These are phyloP conservation scores for Andricus grossulariae DNA, from an alignment of 1,140 invertebrate genomes.

Conservation along the genomic window DNA sequence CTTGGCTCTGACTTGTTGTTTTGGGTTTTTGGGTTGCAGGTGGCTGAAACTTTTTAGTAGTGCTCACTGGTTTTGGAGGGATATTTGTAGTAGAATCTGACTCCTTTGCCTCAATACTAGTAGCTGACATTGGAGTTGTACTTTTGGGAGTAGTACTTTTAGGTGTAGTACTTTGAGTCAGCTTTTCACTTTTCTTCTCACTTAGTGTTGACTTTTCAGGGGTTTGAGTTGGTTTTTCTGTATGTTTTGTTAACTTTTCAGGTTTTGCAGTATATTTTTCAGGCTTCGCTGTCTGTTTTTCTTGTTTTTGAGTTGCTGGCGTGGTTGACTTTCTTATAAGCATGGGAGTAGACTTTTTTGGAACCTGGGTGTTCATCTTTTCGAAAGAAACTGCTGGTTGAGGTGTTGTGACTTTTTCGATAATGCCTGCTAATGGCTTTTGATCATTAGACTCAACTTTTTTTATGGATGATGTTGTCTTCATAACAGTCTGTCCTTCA, in stretches of 20 bases:
- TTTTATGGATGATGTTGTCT: conserved; percentile 52
- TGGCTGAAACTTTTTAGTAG: conserved; percentile 51
- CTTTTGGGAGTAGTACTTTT: conserved; percentile 40
- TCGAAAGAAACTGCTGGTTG: conserved; percentile 40
- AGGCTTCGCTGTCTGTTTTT: conserved; percentile 20
- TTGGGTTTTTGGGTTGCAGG: conserved; percentile 53
- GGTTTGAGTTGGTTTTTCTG: conserved; percentile 45
- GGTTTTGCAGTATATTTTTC: conserved; percentile 38
- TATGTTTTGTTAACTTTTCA: conserved; percentile 47
- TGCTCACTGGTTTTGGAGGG: conserved; percentile 38
- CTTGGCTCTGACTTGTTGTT: conserved; percentile 18
- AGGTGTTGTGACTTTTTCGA: conserved; percentile 37
- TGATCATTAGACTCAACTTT: conserved; percentile 30
- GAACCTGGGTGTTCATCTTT: conserved; percentile 46
- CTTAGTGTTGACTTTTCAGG: conserved; percentile 35
- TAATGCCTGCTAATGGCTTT: conserved; percentile 44
- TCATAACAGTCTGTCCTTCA: conserved; percentile 43
- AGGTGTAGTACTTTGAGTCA: conserved; percentile 54
- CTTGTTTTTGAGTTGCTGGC: conserved; percentile 43
- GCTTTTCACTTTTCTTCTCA: conserved; percentile 58
- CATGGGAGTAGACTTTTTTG: conserved; percentile 41
- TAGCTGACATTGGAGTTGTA: not conserved
- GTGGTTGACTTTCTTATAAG: conserved; percentile 57
- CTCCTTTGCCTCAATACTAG: conserved; percentile 33
- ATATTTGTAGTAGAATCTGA: not conserved